Base-by-base conservation (phyloP, 35 echinoderm and acorn worm species). In the Eucidaris tribuloides region DNA sequence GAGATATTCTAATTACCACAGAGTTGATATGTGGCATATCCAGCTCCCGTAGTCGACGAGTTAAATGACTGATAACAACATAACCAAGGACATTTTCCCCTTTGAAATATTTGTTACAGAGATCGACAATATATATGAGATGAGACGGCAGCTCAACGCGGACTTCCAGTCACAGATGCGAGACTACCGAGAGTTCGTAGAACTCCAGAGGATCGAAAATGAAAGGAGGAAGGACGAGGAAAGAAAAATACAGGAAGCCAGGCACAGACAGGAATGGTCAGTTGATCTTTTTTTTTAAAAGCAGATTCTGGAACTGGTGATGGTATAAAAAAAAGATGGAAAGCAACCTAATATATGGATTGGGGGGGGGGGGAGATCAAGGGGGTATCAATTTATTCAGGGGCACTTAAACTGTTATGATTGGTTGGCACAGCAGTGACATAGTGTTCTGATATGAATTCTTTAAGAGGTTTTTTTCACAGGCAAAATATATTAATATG, bases 61-160 rank as follows among this genome's bases (percentile, higher is more conserved):
- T n/a, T n/a, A n/a, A n/a, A n/a, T n/a, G n/a, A n/a, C n/a, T n/a
- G n/a, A n/a, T n/a, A n/a, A n/a, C n/a, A n/a, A n/a, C n/a, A n/a
- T n/a, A n/a, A n/a, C n/a, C n/a, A n/a, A n/a, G n/a, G 23, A 22
- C 6, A 39, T 45, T 49, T 19, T 66, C 56, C 17, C 41, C 34
- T 61, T 46, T 15, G 7, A 56, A 35, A 11, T 45, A 44, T 76
- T 13, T 35, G 29, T 1, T 59, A 25, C 65, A 94, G 92, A 94
- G 81, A 94, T 94, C 55, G 82, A 90, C 65, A 52, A 65, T 19
- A 41, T 94, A 41, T 90, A 94, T 35, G 83, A 86, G 4, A 49
- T 70, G 56, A 81, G 79, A 15, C 81, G 92, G 7, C 82, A 90
- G 78, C 58, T 89, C 3, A 62, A 43, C 3, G 49, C 76, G 19